Evolutionary conservation across 1,140 invertebrate species (phyloP).

Genomic region (Diabrotica virgifera): DNA sequence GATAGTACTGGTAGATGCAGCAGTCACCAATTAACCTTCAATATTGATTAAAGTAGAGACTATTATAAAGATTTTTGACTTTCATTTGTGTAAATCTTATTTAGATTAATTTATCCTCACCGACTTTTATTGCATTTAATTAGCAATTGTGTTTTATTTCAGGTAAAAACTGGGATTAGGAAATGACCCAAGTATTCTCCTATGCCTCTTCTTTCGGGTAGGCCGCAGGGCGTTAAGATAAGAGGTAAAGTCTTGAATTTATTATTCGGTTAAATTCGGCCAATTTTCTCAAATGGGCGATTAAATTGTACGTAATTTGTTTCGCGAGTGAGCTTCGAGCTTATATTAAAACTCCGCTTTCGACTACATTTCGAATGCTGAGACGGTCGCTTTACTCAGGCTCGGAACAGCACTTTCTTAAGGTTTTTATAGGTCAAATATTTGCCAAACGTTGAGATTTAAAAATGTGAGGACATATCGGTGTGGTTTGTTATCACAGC

Average conservation of each 20-base stretch:
- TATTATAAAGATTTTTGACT: too few species aligned
- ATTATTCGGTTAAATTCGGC: constrained; percentile 43
- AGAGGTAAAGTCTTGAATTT: constrained; percentile 47
- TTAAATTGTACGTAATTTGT: constrained; percentile 47
- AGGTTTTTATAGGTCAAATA: too few species aligned
- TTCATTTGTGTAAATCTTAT: too few species aligned
- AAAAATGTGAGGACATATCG: too few species aligned
- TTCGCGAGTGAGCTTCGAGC: constrained; percentile 32
- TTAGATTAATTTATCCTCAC: too few species aligned
- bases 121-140: constrained; percentile 26
- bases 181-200: constrained; percentile 5
- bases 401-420: background rate
- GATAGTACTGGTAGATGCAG: too few species aligned
- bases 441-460: too few species aligned
- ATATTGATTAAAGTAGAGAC: too few species aligned
- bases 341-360: constrained; percentile 41
- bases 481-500: too few species aligned
- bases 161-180: constrained; percentile 31
- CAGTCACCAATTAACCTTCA: too few species aligned
- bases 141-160: constrained; percentile 33
- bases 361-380: constrained; percentile 12
- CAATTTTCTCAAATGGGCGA: constrained; percentile 47
- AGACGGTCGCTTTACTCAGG: background rate
- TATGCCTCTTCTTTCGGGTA: background rate
- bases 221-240: constrained; percentile 39